phyloP scores from a whole-genome alignment of 2,888 invertebrate genomes.

The Rhingia rostrata region DNA sequence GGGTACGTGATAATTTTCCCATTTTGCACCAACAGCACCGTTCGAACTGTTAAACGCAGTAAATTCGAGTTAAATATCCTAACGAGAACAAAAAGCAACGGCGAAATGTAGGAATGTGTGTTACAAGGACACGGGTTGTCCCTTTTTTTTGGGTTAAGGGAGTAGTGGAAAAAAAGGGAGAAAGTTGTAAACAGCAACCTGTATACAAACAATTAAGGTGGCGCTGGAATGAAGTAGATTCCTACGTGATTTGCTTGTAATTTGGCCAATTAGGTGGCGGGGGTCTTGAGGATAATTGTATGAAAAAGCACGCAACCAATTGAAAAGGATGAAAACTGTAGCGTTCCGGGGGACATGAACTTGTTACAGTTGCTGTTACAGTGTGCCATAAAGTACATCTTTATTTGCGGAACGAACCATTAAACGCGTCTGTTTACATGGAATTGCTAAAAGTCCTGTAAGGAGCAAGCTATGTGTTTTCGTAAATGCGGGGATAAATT shows the following conservation, averaged over 20 bases:
- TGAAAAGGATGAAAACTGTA: background rate
- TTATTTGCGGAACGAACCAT: background rate
- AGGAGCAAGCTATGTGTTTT: background rate
- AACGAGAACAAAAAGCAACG: background rate
- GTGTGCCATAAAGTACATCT: background rate
- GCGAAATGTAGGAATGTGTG: background rate
- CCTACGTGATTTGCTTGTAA: slow-evolving; percentile 47
- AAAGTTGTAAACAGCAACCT: background rate
- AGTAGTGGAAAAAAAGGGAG: background rate
- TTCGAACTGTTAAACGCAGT: slow-evolving; percentile 9
- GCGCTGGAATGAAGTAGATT: slow-evolving; percentile 6
- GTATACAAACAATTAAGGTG: slow-evolving; percentile 32
- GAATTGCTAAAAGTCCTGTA: background rate
- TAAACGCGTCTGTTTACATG: background rate
- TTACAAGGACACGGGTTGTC: background rate
- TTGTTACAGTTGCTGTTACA: background rate
- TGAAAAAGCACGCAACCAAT: slow-evolving; percentile 7
- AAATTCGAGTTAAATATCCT: slow-evolving; percentile 16
- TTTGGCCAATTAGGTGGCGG: slow-evolving; percentile 31
- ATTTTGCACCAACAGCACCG: background rate
- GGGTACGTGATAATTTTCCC: slow-evolving; percentile 18
- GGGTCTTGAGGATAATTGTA: slow-evolving; percentile 17
- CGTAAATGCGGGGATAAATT: background rate
- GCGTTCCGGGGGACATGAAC: background rate
- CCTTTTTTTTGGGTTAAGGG: background rate